A percentile compares a stretch with the other conserved stretches of the same genome.
These are phyloP conservation scores for Lasiurus cinereus DNA, from an alignment of 2,113 vertebrate species.

Conservation along the genomic window DNA sequence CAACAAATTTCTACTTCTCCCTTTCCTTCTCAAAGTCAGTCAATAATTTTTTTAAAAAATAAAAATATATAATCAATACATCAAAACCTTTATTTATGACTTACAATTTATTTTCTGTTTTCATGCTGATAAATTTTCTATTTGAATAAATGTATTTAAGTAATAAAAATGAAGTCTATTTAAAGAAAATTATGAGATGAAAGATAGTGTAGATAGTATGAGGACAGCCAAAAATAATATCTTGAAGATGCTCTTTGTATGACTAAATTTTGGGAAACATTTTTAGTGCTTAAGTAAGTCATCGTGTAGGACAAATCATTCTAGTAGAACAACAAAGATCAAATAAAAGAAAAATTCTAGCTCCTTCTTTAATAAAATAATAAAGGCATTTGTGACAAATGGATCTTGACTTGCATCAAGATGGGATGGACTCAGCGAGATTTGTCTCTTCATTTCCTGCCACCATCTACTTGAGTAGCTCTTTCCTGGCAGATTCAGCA, in stretches of 20 bases:
- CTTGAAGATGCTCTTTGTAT: background rate
- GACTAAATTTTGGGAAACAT: constrained; percentile 22
- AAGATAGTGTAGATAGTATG: background rate
- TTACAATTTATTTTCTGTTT: constrained; percentile 11
- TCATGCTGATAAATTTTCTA: background rate
- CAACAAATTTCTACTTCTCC: no score
- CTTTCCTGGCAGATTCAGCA: background rate
- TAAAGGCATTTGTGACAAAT: constrained; percentile 32
- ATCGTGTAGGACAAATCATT: background rate
- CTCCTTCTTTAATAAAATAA: constrained; percentile 37
- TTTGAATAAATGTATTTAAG: constrained; percentile 43
- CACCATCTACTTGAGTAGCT: background rate
- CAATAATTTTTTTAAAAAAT: background rate
- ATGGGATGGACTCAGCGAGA: background rate
- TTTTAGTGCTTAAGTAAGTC: background rate
- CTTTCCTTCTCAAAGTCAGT: no score
- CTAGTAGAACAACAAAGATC: background rate
- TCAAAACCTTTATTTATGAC: constrained; percentile 24
- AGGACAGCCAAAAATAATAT: background rate
- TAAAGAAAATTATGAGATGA: constrained; percentile 31
- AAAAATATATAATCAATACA: constrained; percentile 26
- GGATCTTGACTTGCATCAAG: background rate
- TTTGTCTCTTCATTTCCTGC: background rate
- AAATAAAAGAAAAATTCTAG: background rate
- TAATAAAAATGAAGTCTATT: background rate